Evolutionary conservation across 1,140 invertebrate genomes (phyloP).

Genomic region (Pseudomyrmex flavicornis): DNA sequence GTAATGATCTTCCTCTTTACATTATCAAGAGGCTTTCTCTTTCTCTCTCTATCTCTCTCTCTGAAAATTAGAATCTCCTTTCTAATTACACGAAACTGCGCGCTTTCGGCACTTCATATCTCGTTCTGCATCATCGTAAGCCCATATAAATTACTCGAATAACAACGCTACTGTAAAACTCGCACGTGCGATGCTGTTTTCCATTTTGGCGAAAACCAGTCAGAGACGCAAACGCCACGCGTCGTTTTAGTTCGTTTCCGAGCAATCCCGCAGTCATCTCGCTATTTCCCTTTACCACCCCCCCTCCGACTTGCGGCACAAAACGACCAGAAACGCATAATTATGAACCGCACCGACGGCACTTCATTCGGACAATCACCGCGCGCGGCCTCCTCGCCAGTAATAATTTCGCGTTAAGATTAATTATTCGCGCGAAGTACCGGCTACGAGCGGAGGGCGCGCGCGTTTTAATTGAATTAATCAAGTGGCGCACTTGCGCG

Average conservation of each 20-base stretch:
- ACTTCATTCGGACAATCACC: conserved; percentile 68
- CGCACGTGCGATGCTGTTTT: conserved; percentile 6
- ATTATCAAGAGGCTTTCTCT: too few species aligned
- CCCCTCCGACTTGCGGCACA: neutral
- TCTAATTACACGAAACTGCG: conserved; percentile 17
- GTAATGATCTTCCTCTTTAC: too few species aligned
- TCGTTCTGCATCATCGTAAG: conserved; percentile 29
- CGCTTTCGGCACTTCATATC: conserved; percentile 20
- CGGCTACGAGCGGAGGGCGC: conserved; percentile 6
- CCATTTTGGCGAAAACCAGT: conserved; percentile 10
- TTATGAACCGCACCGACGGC: conserved; percentile 46
- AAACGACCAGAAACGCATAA: conserved; percentile 55
- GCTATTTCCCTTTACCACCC: too few species aligned
- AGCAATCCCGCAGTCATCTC: conserved; percentile 42
- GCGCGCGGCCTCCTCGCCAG: conserved; percentile 52
- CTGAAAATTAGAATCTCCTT: neutral
- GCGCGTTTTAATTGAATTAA: conserved; percentile 69
- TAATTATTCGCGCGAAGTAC: conserved; percentile 66
- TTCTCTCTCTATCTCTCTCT: too few species aligned
- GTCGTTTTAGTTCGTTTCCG: conserved; percentile 65
- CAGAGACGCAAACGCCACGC: conserved; percentile 17
- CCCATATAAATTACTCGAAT: conserved; percentile 37
- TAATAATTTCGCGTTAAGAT: conserved; percentile 62
- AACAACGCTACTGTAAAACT: conserved; percentile 44
- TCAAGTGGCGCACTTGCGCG: conserved; percentile 40